These are phyloP conservation scores for Metallyticus violacea DNA, from an alignment of 2,888 invertebrate species.

Conservation along the genomic window DNA sequence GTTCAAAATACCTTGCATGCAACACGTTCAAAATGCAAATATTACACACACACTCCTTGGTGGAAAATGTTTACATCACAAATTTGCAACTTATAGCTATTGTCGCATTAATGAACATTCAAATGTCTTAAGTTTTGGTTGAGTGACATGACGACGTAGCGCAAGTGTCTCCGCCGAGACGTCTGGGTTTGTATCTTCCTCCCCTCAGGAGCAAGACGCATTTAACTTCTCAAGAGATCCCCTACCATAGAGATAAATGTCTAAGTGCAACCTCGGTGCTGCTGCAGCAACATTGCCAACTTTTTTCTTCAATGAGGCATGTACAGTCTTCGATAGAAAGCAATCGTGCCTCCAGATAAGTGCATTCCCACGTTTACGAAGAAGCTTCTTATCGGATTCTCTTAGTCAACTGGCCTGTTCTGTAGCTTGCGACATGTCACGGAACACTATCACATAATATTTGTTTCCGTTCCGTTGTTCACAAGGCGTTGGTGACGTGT, in stretches of 20 bases:
- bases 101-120: too few species aligned
- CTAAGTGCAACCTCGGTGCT: background rate
- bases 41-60: too few species aligned
- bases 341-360: background rate
- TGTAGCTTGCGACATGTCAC: too few species aligned
- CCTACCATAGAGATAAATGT: background rate
- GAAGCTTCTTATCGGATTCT: background rate
- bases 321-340: background rate
- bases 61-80: too few species aligned
- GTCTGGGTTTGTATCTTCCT: background rate
- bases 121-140: too few species aligned
- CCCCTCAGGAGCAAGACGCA: background rate
- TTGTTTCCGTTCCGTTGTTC: too few species aligned
- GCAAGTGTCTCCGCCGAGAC: background rate
- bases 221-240: background rate
- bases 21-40: too few species aligned
- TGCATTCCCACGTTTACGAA: background rate
- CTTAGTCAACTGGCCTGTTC: too few species aligned
- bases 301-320: background rate
- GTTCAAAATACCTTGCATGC: too few species aligned
- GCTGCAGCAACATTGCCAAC: background rate
- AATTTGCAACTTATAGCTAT: too few species aligned
- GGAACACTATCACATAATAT: too few species aligned
- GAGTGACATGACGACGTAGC: background rate
- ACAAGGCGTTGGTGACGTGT: too few species aligned